Base-by-base conservation (phyloP, 2,113 vertebrate species). In the Climacteris rufus region DNA sequence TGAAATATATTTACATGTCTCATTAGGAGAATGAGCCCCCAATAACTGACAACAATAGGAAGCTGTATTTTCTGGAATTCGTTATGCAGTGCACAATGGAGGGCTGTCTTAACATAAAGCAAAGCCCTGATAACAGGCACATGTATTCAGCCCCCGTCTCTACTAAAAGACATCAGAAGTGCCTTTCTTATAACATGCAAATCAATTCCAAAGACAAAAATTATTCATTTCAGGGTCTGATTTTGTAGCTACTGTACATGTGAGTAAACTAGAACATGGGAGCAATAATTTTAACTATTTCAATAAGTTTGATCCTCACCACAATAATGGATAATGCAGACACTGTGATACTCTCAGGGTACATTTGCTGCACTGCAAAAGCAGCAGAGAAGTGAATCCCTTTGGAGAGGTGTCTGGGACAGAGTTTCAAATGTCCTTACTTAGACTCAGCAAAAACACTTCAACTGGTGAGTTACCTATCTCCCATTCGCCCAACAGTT, bases 61-160 rank as follows among this genome's bases (percentile, higher is more conserved):
- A 93, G 59, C 96, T 96, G 90, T 97, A 80, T 97, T 89, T 97
- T 90, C 94, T 91, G 83, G 94, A 94, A 96, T 95, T 94, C 93
- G 81, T 96, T 96, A 90, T 15, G 5, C 76, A 94, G 63, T 50
- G 77, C 82, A 97, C 95, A 97, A 94, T 94, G 94, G 86, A 50
- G 31, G 56, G 53, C 82, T 96, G 96, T 96, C 82, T 96, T 64
- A 89, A 83, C 69, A 88, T 94, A 93, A 94, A 93, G 93, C 87
- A 87, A 92, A 96, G 80, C 64, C 60, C 75, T 94, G 93, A 64
- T 83, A 91, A 84, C 68, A 89, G 94, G 56, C 71, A 56, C 80
- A 79, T 90, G 80, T 15, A 79, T 96, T 95, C 95, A 91, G 72
- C 91, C 89, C 78, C 93, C 52, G 0, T 80, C 89, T 78, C 69